Percentiles rank a stretch among this genome's conserved stretches.
Conservation (phyloP, 2,888 invertebrate species). For the Lasioglossum pauxillum region DNA sequence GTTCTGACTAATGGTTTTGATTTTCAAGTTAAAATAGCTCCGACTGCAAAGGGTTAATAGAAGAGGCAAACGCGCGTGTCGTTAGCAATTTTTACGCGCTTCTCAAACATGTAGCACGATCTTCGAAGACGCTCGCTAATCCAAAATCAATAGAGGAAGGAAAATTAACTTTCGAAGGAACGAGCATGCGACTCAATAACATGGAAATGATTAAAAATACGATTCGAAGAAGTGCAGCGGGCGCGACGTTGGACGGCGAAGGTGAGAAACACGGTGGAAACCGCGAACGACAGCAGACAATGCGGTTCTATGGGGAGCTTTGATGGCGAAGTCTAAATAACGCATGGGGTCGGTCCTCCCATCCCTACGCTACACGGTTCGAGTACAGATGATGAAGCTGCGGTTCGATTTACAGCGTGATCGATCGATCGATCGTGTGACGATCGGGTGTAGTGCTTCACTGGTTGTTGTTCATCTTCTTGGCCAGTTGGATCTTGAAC, state of each 20-base stretch:
- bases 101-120: too few relatives aligned
- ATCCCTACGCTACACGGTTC: constrained; percentile 51
- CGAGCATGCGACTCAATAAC: too few relatives aligned
- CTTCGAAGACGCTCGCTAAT: too few relatives aligned
- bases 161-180: too few relatives aligned
- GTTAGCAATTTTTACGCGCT: too few relatives aligned
- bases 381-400: constrained; percentile 55
- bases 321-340: constrained; percentile 16
- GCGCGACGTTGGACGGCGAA: neutral
- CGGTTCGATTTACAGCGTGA: constrained; percentile 15
- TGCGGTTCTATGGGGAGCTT: neutral
- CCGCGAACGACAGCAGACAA: constrained; percentile 43
- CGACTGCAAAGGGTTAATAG: too few relatives aligned
- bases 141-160: too few relatives aligned
- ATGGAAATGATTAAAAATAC: neutral
- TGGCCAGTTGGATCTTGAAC: constrained; percentile 84
- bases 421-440: neutral
- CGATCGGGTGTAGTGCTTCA: neutral
- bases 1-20: too few relatives aligned
- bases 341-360: constrained; percentile 27
- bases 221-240: neutral
- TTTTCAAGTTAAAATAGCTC: too few relatives aligned
- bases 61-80: too few relatives aligned
- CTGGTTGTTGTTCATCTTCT: constrained; percentile 55
- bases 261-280: neutral